A percentile compares a stretch with the other conserved stretches of the same genome.
Evolutionary conservation across 2,113 vertebrate genomes (phyloP).

Genomic region (Tragelaphus strepsiceros): DNA sequence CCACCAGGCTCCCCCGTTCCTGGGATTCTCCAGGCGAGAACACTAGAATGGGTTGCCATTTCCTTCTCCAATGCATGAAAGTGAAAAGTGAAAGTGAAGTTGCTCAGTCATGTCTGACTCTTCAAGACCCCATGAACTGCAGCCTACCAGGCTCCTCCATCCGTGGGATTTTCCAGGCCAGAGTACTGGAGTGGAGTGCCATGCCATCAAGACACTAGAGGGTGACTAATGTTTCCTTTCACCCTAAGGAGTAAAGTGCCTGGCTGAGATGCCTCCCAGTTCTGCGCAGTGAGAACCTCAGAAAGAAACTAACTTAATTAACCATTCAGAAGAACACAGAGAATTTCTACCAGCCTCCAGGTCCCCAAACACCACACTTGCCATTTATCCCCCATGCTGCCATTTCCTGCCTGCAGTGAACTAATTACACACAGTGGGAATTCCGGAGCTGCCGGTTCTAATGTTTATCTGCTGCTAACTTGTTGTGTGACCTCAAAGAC

Average conservation of each 20-base stretch:
- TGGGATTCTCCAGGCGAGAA: neutral
- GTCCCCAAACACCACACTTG: conserved; percentile 1
- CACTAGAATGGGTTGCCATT: neutral
- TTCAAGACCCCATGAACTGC: neutral
- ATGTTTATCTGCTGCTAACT: conserved; percentile 52
- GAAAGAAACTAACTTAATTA: conserved; percentile 19
- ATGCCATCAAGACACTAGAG: neutral
- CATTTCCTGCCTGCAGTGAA: conserved; percentile 48
- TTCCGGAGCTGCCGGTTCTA: conserved; percentile 53
- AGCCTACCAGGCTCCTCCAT: neutral
- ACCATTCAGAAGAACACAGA: conserved; percentile 24
- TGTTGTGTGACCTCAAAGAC: conserved; percentile 59
- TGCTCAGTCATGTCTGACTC: fast-evolving
- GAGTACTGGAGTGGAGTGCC: neutral
- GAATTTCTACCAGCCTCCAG: conserved; percentile 18
- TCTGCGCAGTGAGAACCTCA: neutral
- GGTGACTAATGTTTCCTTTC: neutral
- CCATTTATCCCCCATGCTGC: conserved; percentile 32
- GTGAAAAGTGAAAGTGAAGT: neutral
- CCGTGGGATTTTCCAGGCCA: neutral
- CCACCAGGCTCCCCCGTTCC: neutral
- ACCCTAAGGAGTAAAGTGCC: neutral
- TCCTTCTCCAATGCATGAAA: neutral
- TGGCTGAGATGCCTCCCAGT: neutral
- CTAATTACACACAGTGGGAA: conserved; percentile 65